Base-by-base conservation (phyloP, 2,888 invertebrate species). In the Gisinianus flammeolus region DNA sequence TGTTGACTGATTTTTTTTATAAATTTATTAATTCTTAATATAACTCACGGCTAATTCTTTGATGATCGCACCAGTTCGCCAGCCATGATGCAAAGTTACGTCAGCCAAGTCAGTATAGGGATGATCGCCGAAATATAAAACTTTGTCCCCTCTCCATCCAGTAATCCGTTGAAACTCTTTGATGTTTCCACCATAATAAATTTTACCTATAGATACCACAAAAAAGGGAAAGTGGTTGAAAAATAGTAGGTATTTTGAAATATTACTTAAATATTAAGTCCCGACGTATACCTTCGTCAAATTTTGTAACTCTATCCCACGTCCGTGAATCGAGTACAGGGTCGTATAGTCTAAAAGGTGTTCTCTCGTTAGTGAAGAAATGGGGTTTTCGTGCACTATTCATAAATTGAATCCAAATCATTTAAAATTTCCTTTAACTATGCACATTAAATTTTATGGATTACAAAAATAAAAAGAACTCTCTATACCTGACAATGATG, bases 41-140 rank as follows among this genome's bases (percentile, higher is more conserved):
- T 12, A 64, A 24, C 67, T 88, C 87, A 96, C 96, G 85, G 93
- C 93, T 62, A 98, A 88, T 88, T 98, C 98, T 84, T 93, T 94
- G 82, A 98, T 97, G 81, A 98, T 97, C 54, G 98, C 98, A 0
- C 97, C 98, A 3, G 98, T 98, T 84, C 97, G 91, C 83, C 83
- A 84, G 1, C 98, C 97, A 87, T 97, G 96, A 86, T 96, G 94
- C 52, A 97, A 88, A 0, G 97, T 97, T 56, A 97, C 96, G 89
- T 98, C 97, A 10, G 97, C 98, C 78, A 98, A 90, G 88, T 98
- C 98, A 85, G 93, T 95, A 88, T 97, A 98, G 0, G 98, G 97
- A 89, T 98, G 98, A 89, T 98, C 98, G 0, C 98, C 98, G 88
- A 98, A 98, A 88, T 98, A 98, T 28, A 98, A 88, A 62, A 98